Base-by-base conservation (phyloP, 2,888 invertebrate species). In the Acrobeloides nanus region DNA sequence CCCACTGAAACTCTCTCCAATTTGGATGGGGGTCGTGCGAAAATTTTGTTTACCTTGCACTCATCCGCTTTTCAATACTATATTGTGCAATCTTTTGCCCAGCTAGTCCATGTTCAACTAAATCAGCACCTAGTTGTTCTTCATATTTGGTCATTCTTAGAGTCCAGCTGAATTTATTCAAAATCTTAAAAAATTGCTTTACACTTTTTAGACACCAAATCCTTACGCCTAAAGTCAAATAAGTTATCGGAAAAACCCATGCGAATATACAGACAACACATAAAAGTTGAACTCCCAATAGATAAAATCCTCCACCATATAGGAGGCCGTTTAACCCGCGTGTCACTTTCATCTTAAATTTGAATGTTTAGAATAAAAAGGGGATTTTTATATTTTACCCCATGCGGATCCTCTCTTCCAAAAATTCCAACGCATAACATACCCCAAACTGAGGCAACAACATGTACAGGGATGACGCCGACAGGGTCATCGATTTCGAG, bases 41-140 rank as follows among this genome's bases (percentile, higher is more conserved):
- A 43, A 45, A 23, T 17, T 18, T 29, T 17, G 35, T 50, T 48
- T 25, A 66, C 66, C 55, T 51, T 23, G 65, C 53, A 21, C 57
- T 64, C 38, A 67, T 27, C 38, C 59, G 61, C 44, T 65, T 67
- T 52, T 67, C 67, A 27, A 68, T 52, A 7, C 56, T 59, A 46
- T 67, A 67, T 31, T 55, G 55, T 48, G 62, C 62, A n/a, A 67
- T 57, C 46, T 67, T 67, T 29, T 63, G 49, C 18, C 66, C 67
- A 7, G 66, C 62, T 33, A 67, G 37, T 10, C 67, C 67, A 27
- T 65, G 65, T 42, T 67, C 67, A 17, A 65, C 53, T 15, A 67
- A 52, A 55, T 67, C 67, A n/a, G 67, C 67, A 18, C 68, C 68
- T n/a, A 68, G 44, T 46, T 68, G 61, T 46, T 68, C 68, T 17